Percentiles rank a stretch among this genome's conserved stretches.
Conservation (phyloP, 2,888 invertebrate species). For the Pharmacophagus antenor region DNA sequence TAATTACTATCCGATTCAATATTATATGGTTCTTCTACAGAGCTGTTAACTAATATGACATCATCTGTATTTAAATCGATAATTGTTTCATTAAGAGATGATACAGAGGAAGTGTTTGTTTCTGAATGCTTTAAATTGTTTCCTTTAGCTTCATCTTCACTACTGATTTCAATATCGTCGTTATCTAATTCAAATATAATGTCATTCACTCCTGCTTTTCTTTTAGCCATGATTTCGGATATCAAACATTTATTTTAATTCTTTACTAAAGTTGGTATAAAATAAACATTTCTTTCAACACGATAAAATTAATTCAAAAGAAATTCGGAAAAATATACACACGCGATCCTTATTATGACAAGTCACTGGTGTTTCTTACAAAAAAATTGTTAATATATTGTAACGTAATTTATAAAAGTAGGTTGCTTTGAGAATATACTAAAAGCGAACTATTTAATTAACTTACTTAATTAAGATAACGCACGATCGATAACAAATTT, state of each 20-base stretch:
- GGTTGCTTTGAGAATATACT: too few relatives aligned
- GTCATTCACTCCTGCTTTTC: constrained; percentile 68
- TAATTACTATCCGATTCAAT: constrained; percentile 36
- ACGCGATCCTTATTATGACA: constrained; percentile 26
- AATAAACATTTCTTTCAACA: constrained; percentile 12
- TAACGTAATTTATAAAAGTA: too few relatives aligned
- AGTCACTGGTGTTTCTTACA: constrained; percentile 3
- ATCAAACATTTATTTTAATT: constrained; percentile 21
- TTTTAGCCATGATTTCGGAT: constrained; percentile 60
- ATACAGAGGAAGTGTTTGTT: constrained; percentile 35
- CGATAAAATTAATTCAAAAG: constrained; percentile 6
- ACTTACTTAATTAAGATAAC: too few relatives aligned
- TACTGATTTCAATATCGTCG: constrained; percentile 70
- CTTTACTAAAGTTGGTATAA: constrained; percentile 3
- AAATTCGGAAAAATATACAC: constrained; percentile 2
- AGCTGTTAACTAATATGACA: constrained; percentile 45
- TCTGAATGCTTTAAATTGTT: constrained; percentile 58
- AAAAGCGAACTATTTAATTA: too few relatives aligned
- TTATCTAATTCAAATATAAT: constrained; percentile 77
- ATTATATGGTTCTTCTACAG: constrained; percentile 40
- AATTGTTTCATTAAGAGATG: constrained; percentile 35
- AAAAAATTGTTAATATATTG: neutral
- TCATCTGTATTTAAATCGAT: constrained; percentile 42
- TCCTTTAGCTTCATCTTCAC: constrained; percentile 68
- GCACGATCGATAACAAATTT: too few relatives aligned